Conservation (phyloP, 1,140 invertebrate species). For the Diabrotica virgifera region DNA sequence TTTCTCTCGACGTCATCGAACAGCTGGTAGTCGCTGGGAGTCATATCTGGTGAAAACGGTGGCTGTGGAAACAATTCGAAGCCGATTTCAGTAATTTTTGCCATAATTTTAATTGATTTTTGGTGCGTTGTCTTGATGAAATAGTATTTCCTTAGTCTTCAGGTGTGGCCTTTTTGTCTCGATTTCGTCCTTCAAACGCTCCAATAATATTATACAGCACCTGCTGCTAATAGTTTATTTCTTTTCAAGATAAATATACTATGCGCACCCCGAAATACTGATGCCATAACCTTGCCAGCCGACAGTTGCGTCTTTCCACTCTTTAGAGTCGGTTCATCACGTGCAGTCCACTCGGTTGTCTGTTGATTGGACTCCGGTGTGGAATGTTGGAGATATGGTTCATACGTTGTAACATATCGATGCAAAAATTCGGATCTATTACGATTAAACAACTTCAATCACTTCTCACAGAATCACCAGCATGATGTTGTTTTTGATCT, state of each 20-base stretch:
- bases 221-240: not conserved
- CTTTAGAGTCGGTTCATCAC: no score
- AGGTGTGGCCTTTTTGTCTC: not conserved
- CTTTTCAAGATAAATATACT: not conserved
- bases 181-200: not conserved
- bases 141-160: not conserved
- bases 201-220: not conserved
- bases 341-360: no score
- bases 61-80: not conserved
- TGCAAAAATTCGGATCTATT: not conserved
- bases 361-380: no score
- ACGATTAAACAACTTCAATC: not conserved
- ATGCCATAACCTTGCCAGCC: no score
- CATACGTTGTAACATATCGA: not conserved
- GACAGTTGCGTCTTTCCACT: no score
- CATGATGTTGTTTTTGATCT: no score
- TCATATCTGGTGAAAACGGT: not conserved
- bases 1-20: not conserved
- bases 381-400: not conserved
- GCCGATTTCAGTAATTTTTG: not conserved
- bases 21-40: no score
- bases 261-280: no score
- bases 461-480: not conserved
- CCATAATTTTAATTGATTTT: not conserved
- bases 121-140: not conserved